These are phyloP conservation scores for Chymomyza amoena DNA, from an alignment of 2,888 invertebrate genomes.

Conservation along the genomic window DNA sequence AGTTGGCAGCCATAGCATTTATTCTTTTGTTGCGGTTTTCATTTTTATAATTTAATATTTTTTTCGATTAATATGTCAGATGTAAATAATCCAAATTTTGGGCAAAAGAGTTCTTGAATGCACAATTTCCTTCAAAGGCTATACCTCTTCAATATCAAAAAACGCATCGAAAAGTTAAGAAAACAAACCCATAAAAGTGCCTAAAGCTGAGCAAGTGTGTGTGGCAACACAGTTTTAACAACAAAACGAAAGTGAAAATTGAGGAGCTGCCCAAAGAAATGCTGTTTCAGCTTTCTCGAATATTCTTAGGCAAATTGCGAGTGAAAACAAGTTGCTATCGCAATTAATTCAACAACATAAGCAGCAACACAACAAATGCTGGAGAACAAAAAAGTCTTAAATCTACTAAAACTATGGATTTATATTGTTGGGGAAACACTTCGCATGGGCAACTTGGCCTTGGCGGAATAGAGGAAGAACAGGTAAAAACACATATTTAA, in stretches of 20 bases:
- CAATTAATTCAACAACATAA: neutral
- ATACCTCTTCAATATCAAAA: neutral
- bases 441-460: slow-evolving; percentile 88
- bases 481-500: slow-evolving; percentile 66
- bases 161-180: neutral
- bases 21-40: slow-evolving; percentile 55
- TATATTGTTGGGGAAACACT: slow-evolving; percentile 89
- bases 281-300: slow-evolving; percentile 45
- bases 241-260: slow-evolving; percentile 1
- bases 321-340: neutral
- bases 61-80: slow-evolving; percentile 38
- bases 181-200: slow-evolving; percentile 2
- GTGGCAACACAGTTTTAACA: slow-evolving; percentile 14
- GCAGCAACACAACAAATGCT: neutral
- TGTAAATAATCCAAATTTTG: slow-evolving; percentile 6
- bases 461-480: slow-evolving; percentile 87
- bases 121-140: neutral
- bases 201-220: slow-evolving; percentile 17
- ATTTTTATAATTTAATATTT: slow-evolving; percentile 58
- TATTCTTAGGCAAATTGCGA: slow-evolving; percentile 30
- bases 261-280: slow-evolving; percentile 12
- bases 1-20: slow-evolving; percentile 47
- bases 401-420: slow-evolving; percentile 67
- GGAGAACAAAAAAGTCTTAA: neutral
- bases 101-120: neutral